Base-by-base conservation (phyloP, 2,797 vertebrate genomes). In the Coendou prehensilis region DNA sequence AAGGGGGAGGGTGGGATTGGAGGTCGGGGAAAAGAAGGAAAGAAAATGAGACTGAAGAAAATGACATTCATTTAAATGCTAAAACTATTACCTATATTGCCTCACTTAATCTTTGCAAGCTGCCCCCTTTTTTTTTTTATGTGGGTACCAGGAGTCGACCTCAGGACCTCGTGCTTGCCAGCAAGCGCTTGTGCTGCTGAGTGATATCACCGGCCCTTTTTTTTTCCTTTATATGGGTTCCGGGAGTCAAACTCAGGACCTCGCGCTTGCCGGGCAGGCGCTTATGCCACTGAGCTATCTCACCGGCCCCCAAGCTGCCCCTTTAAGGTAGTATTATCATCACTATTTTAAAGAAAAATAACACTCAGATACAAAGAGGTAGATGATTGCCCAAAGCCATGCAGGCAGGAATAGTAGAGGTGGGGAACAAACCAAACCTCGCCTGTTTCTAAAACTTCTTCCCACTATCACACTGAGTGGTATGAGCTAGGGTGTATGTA, bases 371-470 rank as follows among this genome's bases (percentile, higher is more conserved):
- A 86, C 1, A 92, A 76, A 87, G 30, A 86, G 30, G 41, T 69
- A 83, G 47, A 17, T 37, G 83, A n/a, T 93, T 87, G 2, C 54
- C 45, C 47, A 83, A 92, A 96, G 61, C 26, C 15, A 64, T 15
- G 0, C 33, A 79, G 45, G 17, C 45, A 59, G 73, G 61, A 82
- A n/a, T 64, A 23, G 37, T 30, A 83, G 37, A 90, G 10, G 33
- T 26, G 9, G 71, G 1, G 9, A 79, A 84, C 18, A 80, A 87
- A 80, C 23, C 69, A 33, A 97, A 80, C 59, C 57, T 78, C 81
- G 20, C 47, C 4, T 1, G 23, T 89, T 89, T 91, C 79, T 96
- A 81, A 81, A 97, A 85, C 20, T 91, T 86, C 20, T 81, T 93
- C 54, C 17, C 17, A 47, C 23, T 84, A 5, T 63, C 45, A 8